phyloP scores from a whole-genome alignment of 1,140 invertebrate species.

The Drosophila lowei region DNA sequence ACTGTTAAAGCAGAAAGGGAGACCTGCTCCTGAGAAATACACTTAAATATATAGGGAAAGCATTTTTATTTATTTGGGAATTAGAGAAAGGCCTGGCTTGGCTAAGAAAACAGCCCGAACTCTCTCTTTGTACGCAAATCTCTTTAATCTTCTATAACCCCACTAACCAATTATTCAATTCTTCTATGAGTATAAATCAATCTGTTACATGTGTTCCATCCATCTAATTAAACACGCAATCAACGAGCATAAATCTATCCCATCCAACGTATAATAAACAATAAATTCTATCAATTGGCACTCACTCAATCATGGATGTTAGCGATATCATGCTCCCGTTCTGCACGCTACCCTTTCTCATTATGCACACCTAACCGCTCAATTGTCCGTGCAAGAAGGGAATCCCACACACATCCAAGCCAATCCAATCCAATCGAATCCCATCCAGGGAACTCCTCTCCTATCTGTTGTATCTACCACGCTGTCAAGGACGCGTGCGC shows the following conservation, averaged over 20 bases:
- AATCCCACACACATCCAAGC: constrained; percentile 48
- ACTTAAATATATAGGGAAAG: no score
- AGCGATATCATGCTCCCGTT: constrained; percentile 25
- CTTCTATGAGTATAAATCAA: no score
- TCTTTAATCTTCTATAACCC: no score
- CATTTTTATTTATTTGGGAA: no score
- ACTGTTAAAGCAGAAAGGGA: neutral
- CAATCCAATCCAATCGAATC: neutral
- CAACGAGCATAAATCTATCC: constrained; percentile 10
- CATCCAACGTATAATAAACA: constrained; percentile 10
- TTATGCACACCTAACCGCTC: constrained; percentile 49
- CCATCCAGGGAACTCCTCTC: constrained; percentile 4
- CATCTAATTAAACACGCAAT: neutral
- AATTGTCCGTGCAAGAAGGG: constrained; percentile 51
- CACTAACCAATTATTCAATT: no score
- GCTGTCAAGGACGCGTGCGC: constrained; percentile 71
- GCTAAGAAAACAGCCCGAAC: no score
- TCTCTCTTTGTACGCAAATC: no score
- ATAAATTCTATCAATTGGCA: constrained; percentile 44
- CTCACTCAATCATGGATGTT: constrained; percentile 26
- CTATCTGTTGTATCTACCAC: constrained; percentile 25
- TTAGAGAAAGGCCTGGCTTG: no score
- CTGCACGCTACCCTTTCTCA: constrained; percentile 29
- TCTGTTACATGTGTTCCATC: no score
- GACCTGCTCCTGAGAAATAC: neutral